phyloP scores from a whole-genome alignment of 2,797 vertebrate species.

The Accipiter superciliosus region DNA sequence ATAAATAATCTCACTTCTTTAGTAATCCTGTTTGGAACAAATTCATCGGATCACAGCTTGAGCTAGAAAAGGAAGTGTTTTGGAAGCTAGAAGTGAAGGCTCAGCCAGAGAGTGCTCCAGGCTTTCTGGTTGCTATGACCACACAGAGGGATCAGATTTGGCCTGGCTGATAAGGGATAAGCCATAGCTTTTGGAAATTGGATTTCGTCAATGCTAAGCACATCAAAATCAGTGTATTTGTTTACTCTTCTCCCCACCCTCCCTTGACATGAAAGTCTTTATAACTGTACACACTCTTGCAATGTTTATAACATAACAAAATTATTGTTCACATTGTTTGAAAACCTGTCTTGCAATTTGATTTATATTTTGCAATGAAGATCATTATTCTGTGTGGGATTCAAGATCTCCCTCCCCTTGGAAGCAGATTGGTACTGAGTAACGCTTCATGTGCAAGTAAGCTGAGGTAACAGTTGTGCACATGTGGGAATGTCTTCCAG shows the following conservation, averaged over 20 bases:
- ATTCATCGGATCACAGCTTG: not conserved
- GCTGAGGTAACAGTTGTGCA: not conserved
- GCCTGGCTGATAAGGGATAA: not conserved
- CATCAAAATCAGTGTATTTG: not conserved
- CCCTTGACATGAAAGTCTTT: not conserved
- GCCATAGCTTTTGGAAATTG: not conserved
- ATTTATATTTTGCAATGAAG: not conserved
- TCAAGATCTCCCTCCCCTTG: not conserved
- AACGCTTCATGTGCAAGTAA: not conserved
- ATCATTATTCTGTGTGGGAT: not conserved
- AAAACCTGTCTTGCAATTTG: not conserved
- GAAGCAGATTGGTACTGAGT: not conserved
- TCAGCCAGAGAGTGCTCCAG: not conserved
- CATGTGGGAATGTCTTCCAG: not conserved
- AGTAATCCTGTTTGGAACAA: not conserved
- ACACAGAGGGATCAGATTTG: not conserved
- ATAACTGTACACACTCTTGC: not conserved
- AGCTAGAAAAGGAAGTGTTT: conserved; percentile 1
- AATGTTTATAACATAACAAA: not conserved
- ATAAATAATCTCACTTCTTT: not conserved
- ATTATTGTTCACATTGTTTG: not conserved
- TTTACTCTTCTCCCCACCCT: not conserved
- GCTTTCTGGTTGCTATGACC: not conserved
- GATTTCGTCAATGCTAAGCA: not conserved
- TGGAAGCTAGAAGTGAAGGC: not conserved